Conservation (phyloP, 2,113 vertebrate genomes). For the Macquaria australasica region DNA sequence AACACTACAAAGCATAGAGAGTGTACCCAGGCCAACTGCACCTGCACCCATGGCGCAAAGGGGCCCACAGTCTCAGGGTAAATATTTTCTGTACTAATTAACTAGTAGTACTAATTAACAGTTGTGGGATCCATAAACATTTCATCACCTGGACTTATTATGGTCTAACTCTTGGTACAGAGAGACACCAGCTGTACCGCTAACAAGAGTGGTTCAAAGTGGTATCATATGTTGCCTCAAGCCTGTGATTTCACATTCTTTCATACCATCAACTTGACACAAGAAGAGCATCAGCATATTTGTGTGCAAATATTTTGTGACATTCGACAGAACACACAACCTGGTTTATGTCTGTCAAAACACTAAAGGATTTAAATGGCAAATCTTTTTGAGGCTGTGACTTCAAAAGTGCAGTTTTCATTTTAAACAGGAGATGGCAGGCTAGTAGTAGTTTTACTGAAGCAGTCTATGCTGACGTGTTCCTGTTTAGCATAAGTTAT, state of each 20-base stretch:
- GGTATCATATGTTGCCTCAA: no score
- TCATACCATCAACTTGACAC: not conserved
- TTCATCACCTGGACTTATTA: not conserved
- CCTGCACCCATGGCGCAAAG: not conserved
- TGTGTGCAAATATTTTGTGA: not conserved
- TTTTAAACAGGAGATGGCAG: slow-evolving; percentile 86
- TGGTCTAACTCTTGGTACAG: not conserved
- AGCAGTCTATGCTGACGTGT: slow-evolving; percentile 40
- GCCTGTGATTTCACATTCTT: no score
- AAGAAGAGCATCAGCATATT: not conserved
- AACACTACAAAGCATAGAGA: no score
- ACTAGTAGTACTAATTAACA: not conserved
- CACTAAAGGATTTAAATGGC: not conserved
- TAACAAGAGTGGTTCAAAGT: not conserved
- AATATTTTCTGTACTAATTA: not conserved
- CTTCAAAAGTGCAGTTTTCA: slow-evolving; percentile 81
- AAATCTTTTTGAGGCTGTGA: not conserved
- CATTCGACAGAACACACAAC: not conserved
- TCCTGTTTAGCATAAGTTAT: slow-evolving; percentile 8
- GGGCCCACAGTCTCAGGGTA: not conserved
- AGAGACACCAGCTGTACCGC: not conserved
- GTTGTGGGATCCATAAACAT: not conserved
- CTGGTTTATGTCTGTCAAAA: not conserved
- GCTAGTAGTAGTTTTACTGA: not conserved
- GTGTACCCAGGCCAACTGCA: not conserved